phyloP scores from a whole-genome alignment of 2,888 invertebrate genomes.

The Amiota mariae region DNA sequence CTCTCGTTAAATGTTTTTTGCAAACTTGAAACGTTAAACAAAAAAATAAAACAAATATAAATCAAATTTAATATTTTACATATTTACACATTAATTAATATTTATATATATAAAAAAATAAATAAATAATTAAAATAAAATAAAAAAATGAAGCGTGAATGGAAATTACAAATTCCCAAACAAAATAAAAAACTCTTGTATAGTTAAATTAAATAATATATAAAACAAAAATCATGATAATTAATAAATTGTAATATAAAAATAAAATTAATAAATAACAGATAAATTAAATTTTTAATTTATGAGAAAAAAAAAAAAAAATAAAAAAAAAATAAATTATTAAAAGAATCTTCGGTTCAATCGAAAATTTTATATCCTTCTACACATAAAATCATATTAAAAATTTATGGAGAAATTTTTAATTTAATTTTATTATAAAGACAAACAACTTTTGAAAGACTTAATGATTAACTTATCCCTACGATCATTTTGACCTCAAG shows the following conservation, averaged over 20 bases:
- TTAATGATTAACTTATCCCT: too few relatives aligned
- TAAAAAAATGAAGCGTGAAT: constrained; percentile 9
- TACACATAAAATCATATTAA: too few relatives aligned
- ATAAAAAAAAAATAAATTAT: background rate
- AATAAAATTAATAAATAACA: constrained; percentile 13
- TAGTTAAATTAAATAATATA: constrained; percentile 51
- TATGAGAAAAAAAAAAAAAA: background rate
- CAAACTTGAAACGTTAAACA: constrained; percentile 39
- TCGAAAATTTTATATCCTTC: too few relatives aligned
- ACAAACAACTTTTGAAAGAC: too few relatives aligned
- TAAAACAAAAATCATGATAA: constrained; percentile 3
- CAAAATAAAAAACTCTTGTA: constrained; percentile 50
- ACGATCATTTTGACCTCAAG: too few relatives aligned
- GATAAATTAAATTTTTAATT: constrained; percentile 12
- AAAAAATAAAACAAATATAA: constrained; percentile 13
- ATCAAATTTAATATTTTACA: constrained; percentile 51
- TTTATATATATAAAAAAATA: constrained; percentile 34
- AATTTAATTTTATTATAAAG: too few relatives aligned
- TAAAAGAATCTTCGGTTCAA: too few relatives aligned
- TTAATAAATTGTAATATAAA: constrained; percentile 26
- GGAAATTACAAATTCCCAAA: constrained; percentile 43
- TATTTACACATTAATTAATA: constrained; percentile 35
- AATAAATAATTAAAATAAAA: constrained; percentile 45
- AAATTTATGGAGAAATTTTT: too few relatives aligned
- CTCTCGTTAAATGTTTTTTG: constrained; percentile 51